Conservation (phyloP, 2,797 vertebrate species). For the Acrocephalus scirpaceus region DNA sequence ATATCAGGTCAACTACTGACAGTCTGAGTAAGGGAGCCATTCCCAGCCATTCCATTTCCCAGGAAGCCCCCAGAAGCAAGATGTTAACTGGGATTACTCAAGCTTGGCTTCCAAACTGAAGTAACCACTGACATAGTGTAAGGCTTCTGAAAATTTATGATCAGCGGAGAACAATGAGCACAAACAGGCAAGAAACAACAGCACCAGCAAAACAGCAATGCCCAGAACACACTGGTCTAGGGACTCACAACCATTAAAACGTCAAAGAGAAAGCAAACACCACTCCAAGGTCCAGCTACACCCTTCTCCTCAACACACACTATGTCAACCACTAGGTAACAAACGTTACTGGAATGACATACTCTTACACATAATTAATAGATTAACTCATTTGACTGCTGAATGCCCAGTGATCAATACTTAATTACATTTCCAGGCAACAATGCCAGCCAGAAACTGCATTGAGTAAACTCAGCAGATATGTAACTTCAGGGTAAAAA, state of each 20-base stretch:
- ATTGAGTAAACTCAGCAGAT: neutral
- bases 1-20: neutral
- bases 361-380: conserved; percentile 1
- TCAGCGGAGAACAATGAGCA: neutral
- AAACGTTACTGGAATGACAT: neutral
- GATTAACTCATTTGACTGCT: neutral
- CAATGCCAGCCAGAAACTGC: neutral
- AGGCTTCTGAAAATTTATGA: neutral
- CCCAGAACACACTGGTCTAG: neutral
- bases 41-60: neutral
- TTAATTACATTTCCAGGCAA: conserved; percentile 26
- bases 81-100: neutral
- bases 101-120: neutral
- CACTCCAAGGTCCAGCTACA: neutral
- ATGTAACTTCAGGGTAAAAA: neutral
- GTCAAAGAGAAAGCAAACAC: neutral
- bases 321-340: neutral
- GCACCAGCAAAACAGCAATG: neutral
- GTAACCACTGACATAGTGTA: neutral
- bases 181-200: neutral
- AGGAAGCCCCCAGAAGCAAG: neutral
- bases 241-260: neutral
- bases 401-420: conserved; percentile 31
- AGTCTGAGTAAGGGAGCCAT: neutral
- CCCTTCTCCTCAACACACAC: neutral